phyloP scores from a whole-genome alignment of 92 coral and sea anemone species.

The Palythoa heliodiscus region DNA sequence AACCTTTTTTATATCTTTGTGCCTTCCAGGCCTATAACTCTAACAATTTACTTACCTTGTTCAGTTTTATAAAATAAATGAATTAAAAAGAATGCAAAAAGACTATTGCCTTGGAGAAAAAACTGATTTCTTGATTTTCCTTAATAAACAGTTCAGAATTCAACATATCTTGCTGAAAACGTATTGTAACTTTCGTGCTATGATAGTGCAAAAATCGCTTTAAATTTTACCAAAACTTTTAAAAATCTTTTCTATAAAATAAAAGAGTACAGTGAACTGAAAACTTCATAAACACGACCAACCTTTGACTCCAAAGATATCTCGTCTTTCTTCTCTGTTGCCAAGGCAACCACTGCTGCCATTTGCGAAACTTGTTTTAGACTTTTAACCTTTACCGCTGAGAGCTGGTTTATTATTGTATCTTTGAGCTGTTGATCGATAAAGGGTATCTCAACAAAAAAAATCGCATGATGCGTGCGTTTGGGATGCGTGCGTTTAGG shows the following conservation, averaged over 20 bases:
- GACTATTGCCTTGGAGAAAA: too few relatives aligned
- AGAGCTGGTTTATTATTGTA: constrained; percentile 73
- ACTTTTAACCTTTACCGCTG: constrained; percentile 68
- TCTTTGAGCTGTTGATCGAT: constrained; percentile 68
- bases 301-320: constrained; percentile 81
- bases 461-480: too few relatives aligned
- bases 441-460: not conserved
- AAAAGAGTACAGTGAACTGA: not conserved
- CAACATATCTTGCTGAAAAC: too few relatives aligned
- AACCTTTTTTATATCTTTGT: too few relatives aligned
- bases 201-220: not conserved
- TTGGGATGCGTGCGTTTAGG: too few relatives aligned
- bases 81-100: too few relatives aligned
- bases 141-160: too few relatives aligned
- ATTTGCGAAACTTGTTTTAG: constrained; percentile 82
- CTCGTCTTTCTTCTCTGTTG: constrained; percentile 79
- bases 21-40: too few relatives aligned
- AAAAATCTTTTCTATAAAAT: not conserved
- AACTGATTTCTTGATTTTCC: too few relatives aligned
- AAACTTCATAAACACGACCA: not conserved
- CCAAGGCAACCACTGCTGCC: constrained; percentile 81
- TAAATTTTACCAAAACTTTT: not conserved
- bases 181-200: too few relatives aligned
- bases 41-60: too few relatives aligned
- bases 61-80: too few relatives aligned